These are phyloP conservation scores for Thereva nobilitata DNA, from an alignment of 2,888 invertebrate genomes.

Conservation along the genomic window DNA sequence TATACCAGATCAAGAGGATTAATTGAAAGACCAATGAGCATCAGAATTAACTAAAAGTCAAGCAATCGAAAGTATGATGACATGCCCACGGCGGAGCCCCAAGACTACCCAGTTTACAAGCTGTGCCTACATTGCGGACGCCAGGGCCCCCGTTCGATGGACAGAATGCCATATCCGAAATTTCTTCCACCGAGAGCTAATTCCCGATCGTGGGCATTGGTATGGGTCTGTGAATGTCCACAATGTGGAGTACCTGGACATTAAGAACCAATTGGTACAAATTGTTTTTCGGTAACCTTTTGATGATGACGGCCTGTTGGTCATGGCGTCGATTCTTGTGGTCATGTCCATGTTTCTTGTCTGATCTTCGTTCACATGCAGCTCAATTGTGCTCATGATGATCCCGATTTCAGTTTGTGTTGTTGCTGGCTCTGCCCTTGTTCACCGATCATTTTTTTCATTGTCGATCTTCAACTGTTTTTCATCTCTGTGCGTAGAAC, in stretches of 20 bases:
- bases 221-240: no score
- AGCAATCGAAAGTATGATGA: no score
- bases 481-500: background rate
- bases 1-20: no score
- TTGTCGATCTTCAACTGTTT: constrained; percentile 1
- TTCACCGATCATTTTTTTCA: background rate
- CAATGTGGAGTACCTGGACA: background rate
- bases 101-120: no score
- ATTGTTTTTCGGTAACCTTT: constrained; percentile 34
- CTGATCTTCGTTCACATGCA: background rate
- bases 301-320: constrained; percentile 11
- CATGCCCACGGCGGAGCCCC: no score
- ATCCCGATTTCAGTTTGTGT: background rate
- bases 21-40: no score
- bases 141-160: no score
- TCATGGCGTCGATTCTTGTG: constrained; percentile 1
- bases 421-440: constrained; percentile 1
- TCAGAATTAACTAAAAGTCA: no score
- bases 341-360: constrained; percentile 1
- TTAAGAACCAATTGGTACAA: constrained; percentile 32
- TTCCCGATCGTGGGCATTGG: no score
- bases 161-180: no score
- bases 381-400: background rate
- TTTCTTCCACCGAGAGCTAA: no score
- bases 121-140: no score